Base-by-base conservation (phyloP, 2,797 vertebrate species). In the Sylvia borin region DNA sequence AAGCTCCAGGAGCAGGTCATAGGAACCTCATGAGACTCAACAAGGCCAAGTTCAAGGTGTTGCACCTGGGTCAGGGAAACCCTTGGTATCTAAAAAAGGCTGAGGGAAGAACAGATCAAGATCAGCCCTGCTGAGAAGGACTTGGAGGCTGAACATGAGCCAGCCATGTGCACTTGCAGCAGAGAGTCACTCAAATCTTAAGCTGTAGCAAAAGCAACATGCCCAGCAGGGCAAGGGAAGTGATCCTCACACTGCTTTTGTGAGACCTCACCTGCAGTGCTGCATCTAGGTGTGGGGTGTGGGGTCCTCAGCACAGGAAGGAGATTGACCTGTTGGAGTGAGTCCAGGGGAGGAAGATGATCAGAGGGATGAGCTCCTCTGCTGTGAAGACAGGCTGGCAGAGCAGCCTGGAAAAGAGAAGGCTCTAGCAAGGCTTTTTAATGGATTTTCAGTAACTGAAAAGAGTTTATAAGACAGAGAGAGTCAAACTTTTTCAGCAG, bases 31-130 rank as follows among this genome's bases (percentile, higher is more conserved):
- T 9, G 32, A 55, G 16, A 22, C 61, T 55, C 65, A 66, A 27
- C 26, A 55, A 55, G 22, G 29, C 36, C 58, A 72, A 66, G 58
- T 5, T 10, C 32, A 76, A 40, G 47, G 25, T 32, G 18, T 18
- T 47, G 22, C 12, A n/a, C 26, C 13, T 40, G 21, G 8, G 27
- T 24, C 26, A n/a, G 11, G 8, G 18, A 0, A 3, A 22, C 3
- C 32, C 4, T 40, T 29, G 36, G 27, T 48, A 71, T 27, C 29
- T 34, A 13, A 21, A 55, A 55, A 29, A 29, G 18, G 3, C 36
- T 66, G 25, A 9, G 17, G 18, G 16, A 54, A 40, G 18, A 55
- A 34, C 13, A 47, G 21, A 32, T 12, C 50, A 57, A 60, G 21
- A 71, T 29, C 18, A 85, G 34, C 25, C 20, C 36, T 71, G 24